phyloP scores from a whole-genome alignment of 2,888 invertebrate species.

The Tipula confusa region DNA sequence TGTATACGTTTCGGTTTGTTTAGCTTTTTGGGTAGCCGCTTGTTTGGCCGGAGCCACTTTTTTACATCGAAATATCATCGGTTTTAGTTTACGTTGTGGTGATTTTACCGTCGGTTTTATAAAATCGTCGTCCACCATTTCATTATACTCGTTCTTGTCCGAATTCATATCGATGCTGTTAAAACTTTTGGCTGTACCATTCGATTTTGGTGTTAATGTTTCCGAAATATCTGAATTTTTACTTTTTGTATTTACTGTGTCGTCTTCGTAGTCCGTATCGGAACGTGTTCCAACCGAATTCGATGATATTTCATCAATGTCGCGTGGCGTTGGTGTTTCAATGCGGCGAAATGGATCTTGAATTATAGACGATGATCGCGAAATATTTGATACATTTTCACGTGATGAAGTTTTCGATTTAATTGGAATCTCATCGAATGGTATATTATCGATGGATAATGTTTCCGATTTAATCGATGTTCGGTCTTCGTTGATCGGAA shows the following conservation, averaged over 20 bases:
- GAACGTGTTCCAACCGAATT: constrained; percentile 28
- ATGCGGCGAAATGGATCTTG: neutral
- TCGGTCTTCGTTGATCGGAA: neutral
- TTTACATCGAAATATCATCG: constrained; percentile 44
- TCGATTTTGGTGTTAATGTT: constrained; percentile 38
- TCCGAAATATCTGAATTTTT: constrained; percentile 34
- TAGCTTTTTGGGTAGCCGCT: constrained; percentile 34
- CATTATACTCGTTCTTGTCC: constrained; percentile 34
- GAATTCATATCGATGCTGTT: constrained; percentile 44
- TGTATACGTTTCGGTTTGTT: constrained; percentile 44
- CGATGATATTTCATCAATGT: constrained; percentile 30
- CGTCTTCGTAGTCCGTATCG: constrained; percentile 28
- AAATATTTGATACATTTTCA: constrained; percentile 28
- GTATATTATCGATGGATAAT: neutral
- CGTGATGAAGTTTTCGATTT: constrained; percentile 10
- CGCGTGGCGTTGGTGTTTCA: neutral
- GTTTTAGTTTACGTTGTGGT: constrained; percentile 46
- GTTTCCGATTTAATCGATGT: constrained; percentile 37
- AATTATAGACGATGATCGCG: neutral
- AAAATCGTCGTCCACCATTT: neutral
- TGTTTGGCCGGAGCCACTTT: neutral
- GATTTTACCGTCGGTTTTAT: constrained; percentile 35
- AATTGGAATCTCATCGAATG: constrained; percentile 20
- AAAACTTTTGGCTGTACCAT: constrained; percentile 38
- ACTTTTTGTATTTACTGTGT: neutral